Conservation (phyloP, 2,888 invertebrate species). For the Polylopha cassiicola region DNA sequence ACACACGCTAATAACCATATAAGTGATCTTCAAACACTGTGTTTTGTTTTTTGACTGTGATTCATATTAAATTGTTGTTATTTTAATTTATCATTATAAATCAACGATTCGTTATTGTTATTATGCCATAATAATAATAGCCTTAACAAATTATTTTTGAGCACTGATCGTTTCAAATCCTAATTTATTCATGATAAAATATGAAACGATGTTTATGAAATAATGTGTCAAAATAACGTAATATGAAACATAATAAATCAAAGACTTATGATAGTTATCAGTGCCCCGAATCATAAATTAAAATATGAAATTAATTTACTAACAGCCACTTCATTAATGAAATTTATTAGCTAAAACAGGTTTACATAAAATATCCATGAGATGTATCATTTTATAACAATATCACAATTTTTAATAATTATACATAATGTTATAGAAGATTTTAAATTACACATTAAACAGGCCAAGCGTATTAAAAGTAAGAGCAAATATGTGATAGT, state of each 20-base stretch:
- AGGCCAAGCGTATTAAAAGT: slow-evolving; percentile 71
- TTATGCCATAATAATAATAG: slow-evolving; percentile 34
- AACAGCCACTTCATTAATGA: slow-evolving; percentile 47
- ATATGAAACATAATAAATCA: slow-evolving; percentile 7
- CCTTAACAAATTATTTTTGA: slow-evolving; percentile 66
- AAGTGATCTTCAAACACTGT: slow-evolving; percentile 59
- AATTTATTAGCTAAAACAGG: slow-evolving; percentile 46
- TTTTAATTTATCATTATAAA: slow-evolving; percentile 41
- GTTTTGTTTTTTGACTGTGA: slow-evolving; percentile 55
- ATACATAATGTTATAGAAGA: slow-evolving; percentile 70
- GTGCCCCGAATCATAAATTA: slow-evolving; percentile 18
- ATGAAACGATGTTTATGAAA: neutral
- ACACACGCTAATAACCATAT: slow-evolving; percentile 45
- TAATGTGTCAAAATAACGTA: slow-evolving; percentile 1
- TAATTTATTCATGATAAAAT: slow-evolving; percentile 12
- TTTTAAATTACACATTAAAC: slow-evolving; percentile 67
- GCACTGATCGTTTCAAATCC: slow-evolving; percentile 52
- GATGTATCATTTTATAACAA: slow-evolving; percentile 64
- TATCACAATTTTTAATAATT: slow-evolving; percentile 77
- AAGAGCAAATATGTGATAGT: slow-evolving; percentile 63
- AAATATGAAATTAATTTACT: slow-evolving; percentile 20
- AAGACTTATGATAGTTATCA: slow-evolving; percentile 16
- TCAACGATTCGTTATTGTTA: slow-evolving; percentile 47
- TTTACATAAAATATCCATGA: slow-evolving; percentile 52
- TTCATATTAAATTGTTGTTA: slow-evolving; percentile 34